Conservation (phyloP, 92 coral and sea anemone species). For the Scolanthus callimorphus region DNA sequence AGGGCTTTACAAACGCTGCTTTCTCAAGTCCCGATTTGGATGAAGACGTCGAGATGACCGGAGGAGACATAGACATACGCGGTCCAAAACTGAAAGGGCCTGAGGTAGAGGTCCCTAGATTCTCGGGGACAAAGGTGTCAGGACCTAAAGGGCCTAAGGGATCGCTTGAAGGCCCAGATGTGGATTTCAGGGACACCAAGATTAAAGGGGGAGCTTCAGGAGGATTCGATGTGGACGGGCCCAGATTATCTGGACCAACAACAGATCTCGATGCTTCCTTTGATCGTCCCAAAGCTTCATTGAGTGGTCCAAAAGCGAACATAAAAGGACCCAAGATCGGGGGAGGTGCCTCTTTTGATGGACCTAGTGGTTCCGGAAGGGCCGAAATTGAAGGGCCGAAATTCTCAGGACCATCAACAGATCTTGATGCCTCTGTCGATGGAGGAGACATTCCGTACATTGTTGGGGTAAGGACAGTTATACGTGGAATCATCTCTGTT, state of each 20-base stretch:
- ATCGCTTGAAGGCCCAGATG: not conserved
- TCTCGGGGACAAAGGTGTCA: not conserved
- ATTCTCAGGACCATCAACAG: conserved; percentile 13
- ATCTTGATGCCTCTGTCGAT: conserved; percentile 6
- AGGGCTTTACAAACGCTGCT: not conserved
- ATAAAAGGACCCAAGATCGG: conserved; percentile 6
- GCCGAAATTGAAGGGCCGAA: not conserved
- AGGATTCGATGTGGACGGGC: not conserved
- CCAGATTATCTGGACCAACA: not conserved
- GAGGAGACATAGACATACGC: not conserved
- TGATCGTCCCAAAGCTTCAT: not conserved
- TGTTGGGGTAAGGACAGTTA: conserved; percentile 30
- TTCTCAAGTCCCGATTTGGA: conserved; percentile 9
- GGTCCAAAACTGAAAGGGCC: conserved; percentile 6
- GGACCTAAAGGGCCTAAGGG: not conserved
- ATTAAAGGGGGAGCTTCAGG: conserved; percentile 6
- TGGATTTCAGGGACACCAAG: not conserved
- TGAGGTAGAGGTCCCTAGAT: not conserved
- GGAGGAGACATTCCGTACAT: conserved; percentile 19
- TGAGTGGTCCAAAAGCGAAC: not conserved
- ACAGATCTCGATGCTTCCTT: not conserved
- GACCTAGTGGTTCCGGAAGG: conserved; percentile 5
- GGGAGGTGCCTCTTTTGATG: conserved; percentile 7
- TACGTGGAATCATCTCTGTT: too few species aligned
- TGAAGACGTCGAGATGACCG: conserved; percentile 2